Percentiles rank a stretch among this genome's conserved stretches.
Conservation (phyloP, 2,113 vertebrate genomes). For the Origma solitaria region DNA sequence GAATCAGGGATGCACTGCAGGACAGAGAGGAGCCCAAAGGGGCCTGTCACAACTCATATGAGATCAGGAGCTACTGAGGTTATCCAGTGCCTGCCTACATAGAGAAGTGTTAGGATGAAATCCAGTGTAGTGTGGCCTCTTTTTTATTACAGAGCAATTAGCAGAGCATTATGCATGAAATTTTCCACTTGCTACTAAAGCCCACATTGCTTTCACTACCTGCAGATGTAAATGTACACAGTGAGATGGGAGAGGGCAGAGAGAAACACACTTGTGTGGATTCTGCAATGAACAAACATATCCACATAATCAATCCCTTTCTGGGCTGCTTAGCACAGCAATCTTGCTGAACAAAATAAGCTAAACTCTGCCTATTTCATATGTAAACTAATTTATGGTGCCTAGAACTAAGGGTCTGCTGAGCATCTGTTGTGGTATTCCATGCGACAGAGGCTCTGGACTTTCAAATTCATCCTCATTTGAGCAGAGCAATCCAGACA, state of each 20-base stretch:
- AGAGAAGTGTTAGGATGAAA: background rate
- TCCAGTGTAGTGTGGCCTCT: background rate
- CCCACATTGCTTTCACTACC: background rate
- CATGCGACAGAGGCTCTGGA: accelerated
- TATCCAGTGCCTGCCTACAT: background rate
- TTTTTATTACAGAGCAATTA: constrained; percentile 5
- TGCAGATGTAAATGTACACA: background rate
- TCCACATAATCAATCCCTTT: background rate
- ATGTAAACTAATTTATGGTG: background rate
- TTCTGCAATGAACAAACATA: background rate
- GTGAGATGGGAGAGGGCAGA: background rate
- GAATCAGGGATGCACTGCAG: background rate
- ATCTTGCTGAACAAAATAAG: background rate
- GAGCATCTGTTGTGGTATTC: background rate
- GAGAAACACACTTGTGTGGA: background rate
- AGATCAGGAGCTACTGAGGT: background rate
- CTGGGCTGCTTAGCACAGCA: background rate
- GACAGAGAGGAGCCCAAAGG: background rate
- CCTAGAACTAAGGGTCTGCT: background rate
- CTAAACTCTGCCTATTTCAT: background rate
- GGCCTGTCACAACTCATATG: background rate
- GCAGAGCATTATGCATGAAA: background rate
- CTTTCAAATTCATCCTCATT: background rate
- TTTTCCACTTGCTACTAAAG: background rate
- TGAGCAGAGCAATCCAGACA: background rate